Evolutionary conservation across 2,113 vertebrate genomes (phyloP), one percentile per base, ranked within the genome.

Genomic region (Dunckerocampus dactyliophorus): DNA sequence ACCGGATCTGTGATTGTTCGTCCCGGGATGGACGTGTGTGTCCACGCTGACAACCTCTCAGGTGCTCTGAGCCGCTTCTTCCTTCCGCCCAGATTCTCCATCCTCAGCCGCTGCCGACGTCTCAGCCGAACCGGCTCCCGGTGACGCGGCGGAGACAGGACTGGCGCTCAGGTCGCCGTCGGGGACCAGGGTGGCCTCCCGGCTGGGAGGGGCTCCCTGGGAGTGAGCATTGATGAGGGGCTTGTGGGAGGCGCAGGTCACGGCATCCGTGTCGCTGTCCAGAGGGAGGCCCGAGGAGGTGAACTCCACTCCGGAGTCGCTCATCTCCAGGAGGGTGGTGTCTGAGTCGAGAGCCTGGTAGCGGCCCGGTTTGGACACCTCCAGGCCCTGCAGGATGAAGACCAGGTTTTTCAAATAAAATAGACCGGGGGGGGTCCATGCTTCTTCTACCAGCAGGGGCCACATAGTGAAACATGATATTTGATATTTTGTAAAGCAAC

Each of bases 271-370:
- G 80, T 90, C 90, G 10, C 88, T 91, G 85, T 91, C 90, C 39
- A 86, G 56, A 0, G 89, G 89, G 39, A 86, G 65, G 7, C 62
- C 72, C 0, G 85, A 77, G 39, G 0, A 51, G 55, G 68, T 82
- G 58, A 88, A 89, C 74, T 91, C 90, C 16, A 85, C 85, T 1
- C 83, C 89, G 0, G 90, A 91, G 75, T 92, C 90, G 0, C 83
- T 91, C 86, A 87, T 86, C 55, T 92, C 89, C 77, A 88, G 9
- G 8, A 88, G 74, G 55, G 86, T 83, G 22, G 63, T 55, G 34
- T 91, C 87, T 0, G 87, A 88, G 47, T 59, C 6, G 0, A 90
- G 80, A 24, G 82, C 59, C 17, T 87, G 85, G 71, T 91, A 89
- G 50, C 78, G 82, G 49, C 87, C 88, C 0, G 83, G 74, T 74